A percentile compares a stretch with the other conserved stretches of the same genome.
These are phyloP conservation scores for Megamerina dolium DNA, from an alignment of 2,888 invertebrate species.

Conservation along the genomic window DNA sequence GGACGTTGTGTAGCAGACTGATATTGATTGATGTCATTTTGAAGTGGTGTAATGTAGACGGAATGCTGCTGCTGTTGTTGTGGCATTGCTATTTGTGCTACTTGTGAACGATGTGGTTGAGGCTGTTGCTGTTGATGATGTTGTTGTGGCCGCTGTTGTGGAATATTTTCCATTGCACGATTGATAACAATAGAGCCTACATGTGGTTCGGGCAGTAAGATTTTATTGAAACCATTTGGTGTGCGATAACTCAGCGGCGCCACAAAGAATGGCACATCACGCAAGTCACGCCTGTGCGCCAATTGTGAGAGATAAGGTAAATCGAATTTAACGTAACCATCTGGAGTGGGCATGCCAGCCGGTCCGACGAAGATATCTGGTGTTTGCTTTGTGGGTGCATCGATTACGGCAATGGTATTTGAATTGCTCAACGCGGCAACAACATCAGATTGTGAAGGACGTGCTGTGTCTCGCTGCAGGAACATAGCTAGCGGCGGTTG, in stretches of 20 bases:
- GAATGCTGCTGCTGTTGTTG: constrained; percentile 9
- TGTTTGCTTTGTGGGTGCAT: constrained; percentile 61
- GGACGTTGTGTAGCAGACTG: constrained; percentile 19
- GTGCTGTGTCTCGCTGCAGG: constrained; percentile 52
- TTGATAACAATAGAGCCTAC: constrained; percentile 79
- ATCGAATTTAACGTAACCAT: constrained; percentile 72
- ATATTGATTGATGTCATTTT: constrained; percentile 19
- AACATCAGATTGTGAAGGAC: constrained; percentile 63
- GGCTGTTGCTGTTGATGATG: constrained; percentile 11
- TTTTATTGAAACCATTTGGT: constrained; percentile 79
- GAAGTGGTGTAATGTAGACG: constrained; percentile 30
- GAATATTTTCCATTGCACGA: constrained; percentile 36
- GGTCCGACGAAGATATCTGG: constrained; percentile 80
- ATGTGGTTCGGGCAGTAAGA: constrained; percentile 78
- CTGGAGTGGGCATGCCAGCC: constrained; percentile 63
- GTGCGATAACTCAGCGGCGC: constrained; percentile 78
- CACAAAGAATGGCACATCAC: constrained; percentile 75
- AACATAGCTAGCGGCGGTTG: constrained; percentile 81
- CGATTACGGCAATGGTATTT: constrained; percentile 70
- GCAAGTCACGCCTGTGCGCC: constrained; percentile 56
- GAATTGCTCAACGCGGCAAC: constrained; percentile 63
- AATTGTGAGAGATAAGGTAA: constrained; percentile 68
- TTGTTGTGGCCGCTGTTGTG: constrained; percentile 6
- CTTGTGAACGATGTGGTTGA: constrained; percentile 9
- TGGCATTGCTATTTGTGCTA: constrained; percentile 2